A percentile compares a stretch with the other conserved stretches of the same genome.
phyloP scores from a whole-genome alignment of 2,797 vertebrate species.

The Pangasius sanitwongsei region DNA sequence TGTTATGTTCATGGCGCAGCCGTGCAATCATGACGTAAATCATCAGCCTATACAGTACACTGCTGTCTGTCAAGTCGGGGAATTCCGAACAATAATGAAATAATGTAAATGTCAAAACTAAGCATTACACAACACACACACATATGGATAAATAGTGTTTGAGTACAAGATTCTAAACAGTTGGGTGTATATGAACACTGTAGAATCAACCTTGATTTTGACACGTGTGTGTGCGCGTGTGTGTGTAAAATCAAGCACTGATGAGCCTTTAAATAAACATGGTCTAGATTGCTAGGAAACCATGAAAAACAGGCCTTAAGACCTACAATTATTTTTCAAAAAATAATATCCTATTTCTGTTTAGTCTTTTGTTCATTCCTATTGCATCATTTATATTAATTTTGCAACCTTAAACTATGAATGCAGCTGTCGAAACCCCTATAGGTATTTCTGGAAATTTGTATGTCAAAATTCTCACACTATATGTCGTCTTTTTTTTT shows the following conservation, averaged over 20 bases:
- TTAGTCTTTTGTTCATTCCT: not conserved
- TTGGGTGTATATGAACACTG: not conserved
- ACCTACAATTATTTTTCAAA: not conserved
- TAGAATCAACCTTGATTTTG: not conserved
- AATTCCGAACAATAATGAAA: not conserved
- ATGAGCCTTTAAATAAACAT: not conserved
- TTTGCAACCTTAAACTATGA: not conserved
- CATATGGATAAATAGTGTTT: not conserved
- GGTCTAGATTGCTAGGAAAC: not conserved
- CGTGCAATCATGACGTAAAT: not conserved
- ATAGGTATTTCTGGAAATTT: not conserved
- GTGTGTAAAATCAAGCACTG: not conserved
- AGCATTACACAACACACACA: not conserved
- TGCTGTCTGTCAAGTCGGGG: not conserved
- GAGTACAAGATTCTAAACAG: not conserved
- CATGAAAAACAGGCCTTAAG: not conserved
- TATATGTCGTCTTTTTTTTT: not conserved
- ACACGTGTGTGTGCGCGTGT: not conserved
- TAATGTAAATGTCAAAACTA: not conserved
- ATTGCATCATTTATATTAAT: not conserved
- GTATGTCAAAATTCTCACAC: not conserved
- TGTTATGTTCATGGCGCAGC: not conserved
- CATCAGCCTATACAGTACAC: too few species aligned
- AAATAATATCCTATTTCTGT: not conserved
- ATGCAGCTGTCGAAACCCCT: not conserved